Evolutionary conservation across 2,888 invertebrate genomes (phyloP).

Genomic region (Odontothrips loti): DNA sequence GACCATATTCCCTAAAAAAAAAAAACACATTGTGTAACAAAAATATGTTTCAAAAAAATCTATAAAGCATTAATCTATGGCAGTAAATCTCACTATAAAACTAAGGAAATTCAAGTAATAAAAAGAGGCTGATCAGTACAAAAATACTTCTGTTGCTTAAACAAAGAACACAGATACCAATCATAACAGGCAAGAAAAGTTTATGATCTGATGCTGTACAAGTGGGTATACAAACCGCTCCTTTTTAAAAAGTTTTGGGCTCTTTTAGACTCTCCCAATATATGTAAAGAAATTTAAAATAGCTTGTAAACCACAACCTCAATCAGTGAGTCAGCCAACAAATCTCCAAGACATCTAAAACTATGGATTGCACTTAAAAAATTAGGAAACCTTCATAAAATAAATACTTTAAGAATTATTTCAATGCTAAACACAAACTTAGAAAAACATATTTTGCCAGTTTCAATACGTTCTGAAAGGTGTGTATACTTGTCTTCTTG

Average conservation of each 20-base stretch:
- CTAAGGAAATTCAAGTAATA: background rate
- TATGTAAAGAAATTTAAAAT: background rate
- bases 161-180: background rate
- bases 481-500: too few relatives aligned
- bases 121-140: background rate
- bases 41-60: background rate
- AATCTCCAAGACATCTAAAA: background rate
- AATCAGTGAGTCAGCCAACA: too few relatives aligned
- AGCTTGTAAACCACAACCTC: background rate
- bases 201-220: too few relatives aligned
- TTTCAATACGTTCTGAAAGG: too few relatives aligned
- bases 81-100: slow-evolving; percentile 16
- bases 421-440: too few relatives aligned
- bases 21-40: background rate
- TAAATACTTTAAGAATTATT: background rate
- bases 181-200: background rate
- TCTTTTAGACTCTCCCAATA: too few relatives aligned
- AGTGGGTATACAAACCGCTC: too few relatives aligned
- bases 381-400: background rate
- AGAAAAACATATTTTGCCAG: too few relatives aligned
- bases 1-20: background rate
- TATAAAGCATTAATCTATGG: background rate
- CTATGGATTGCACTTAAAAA: too few relatives aligned
- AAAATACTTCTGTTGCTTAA: background rate
- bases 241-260: too few relatives aligned